Percentiles rank a stretch among this genome's conserved stretches.
Evolutionary conservation across 2,888 invertebrate genomes (phyloP).

Genomic region (Microplitis manilae): DNA sequence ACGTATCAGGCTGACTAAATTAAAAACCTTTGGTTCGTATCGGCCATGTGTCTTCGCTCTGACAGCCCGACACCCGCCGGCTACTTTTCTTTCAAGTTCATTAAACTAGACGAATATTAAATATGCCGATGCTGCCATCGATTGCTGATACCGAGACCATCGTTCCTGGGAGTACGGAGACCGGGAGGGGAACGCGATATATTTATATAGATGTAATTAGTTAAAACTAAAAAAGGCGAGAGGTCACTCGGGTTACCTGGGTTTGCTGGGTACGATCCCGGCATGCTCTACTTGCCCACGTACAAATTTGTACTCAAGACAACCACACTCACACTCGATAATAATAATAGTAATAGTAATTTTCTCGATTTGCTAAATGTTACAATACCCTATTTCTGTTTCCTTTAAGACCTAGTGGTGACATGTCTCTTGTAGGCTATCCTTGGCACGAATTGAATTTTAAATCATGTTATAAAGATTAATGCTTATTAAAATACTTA

Average conservation of each 20-base stretch:
- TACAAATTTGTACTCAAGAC: constrained; percentile 9
- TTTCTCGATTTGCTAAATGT: constrained; percentile 50
- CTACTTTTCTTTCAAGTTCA: constrained; percentile 3
- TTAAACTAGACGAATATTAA: not conserved
- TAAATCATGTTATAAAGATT: constrained; percentile 43
- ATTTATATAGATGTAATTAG: not conserved
- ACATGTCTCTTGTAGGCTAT: constrained; percentile 42
- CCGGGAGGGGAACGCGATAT: not conserved
- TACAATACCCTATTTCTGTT: constrained; percentile 58
- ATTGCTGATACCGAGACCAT: no score
- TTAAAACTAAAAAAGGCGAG: not conserved
- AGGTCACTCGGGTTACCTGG: constrained; percentile 16
- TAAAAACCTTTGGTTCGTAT: not conserved
- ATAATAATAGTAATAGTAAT: not conserved
- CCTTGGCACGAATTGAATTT: constrained; percentile 54
- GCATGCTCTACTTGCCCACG: constrained; percentile 28
- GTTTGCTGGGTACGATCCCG: not conserved
- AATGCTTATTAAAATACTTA: constrained; percentile 54
- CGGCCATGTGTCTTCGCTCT: not conserved
- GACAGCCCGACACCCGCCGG: not conserved
- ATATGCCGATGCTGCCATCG: no score
- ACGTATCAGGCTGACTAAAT: not conserved
- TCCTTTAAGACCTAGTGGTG: constrained; percentile 42
- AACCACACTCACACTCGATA: not conserved
- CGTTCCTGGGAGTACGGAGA: no score